Percentiles rank a stretch among this genome's conserved stretches.
phyloP scores from a whole-genome alignment of 1,140 invertebrate species.

The Caerostris darwini region DNA sequence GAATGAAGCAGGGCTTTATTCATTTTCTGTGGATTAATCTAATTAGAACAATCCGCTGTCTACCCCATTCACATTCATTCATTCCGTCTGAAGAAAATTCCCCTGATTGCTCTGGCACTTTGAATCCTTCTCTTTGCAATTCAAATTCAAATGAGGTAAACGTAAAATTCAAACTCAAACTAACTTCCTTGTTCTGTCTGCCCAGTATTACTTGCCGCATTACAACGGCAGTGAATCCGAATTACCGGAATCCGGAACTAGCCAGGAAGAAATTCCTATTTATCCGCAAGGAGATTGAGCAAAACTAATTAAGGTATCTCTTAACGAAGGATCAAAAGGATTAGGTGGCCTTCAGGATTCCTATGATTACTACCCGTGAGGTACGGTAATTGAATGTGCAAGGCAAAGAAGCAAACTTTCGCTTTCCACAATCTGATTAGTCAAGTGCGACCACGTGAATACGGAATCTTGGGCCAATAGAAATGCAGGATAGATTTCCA shows the following conservation, averaged over 20 bases:
- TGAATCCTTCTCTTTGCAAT: background rate
- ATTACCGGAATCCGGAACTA: background rate
- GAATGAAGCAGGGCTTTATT: too few relatives aligned
- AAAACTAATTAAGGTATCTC: conserved; percentile 62
- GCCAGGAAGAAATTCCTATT: conserved; percentile 46
- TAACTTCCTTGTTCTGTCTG: background rate
- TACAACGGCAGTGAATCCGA: background rate
- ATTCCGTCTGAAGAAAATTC: background rate
- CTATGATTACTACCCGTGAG: conserved; percentile 56
- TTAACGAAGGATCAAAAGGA: conserved; percentile 62
- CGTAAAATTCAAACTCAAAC: conserved; percentile 20
- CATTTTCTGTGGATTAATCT: too few relatives aligned
- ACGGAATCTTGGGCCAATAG: conserved; percentile 1
- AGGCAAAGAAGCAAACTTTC: conserved; percentile 58
- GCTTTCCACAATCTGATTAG: conserved; percentile 53
- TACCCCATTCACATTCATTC: too few relatives aligned
- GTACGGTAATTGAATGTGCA: conserved; percentile 53
- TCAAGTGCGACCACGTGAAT: conserved; percentile 37
- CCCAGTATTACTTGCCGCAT: background rate
- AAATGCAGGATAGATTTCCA: background rate
- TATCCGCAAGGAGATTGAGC: conserved; percentile 50
- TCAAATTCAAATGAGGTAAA: conserved; percentile 61
- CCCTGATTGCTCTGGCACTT: background rate
- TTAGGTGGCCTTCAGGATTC: conserved; percentile 24
- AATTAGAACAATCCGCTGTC: too few relatives aligned